phyloP scores from a whole-genome alignment of 2,113 vertebrate species.

The Scortum barcoo region DNA sequence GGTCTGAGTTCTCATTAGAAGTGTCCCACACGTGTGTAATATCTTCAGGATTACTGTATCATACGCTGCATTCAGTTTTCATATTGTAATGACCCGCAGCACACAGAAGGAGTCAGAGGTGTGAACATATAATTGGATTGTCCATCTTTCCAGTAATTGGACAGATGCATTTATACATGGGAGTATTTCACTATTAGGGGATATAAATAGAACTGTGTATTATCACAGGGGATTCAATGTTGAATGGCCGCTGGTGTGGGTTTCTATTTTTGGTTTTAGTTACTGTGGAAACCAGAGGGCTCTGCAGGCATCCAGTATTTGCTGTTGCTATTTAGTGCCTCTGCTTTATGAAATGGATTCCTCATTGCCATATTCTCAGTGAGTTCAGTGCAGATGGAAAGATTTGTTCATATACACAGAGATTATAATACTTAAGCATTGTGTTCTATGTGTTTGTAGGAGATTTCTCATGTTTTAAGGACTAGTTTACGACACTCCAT shows the following conservation, averaged over 20 bases:
- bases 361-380: not conserved
- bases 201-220: conserved; percentile 78
- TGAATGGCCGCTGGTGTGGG: conserved; percentile 76
- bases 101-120: conserved; percentile 29
- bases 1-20: conserved; percentile 1
- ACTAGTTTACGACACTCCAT: not conserved
- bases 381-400: conserved; percentile 14
- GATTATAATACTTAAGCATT: conserved; percentile 18
- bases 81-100: not conserved
- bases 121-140: conserved; percentile 53
- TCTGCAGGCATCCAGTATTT: conserved; percentile 75
- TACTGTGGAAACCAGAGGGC: conserved; percentile 85
- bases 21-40: not conserved
- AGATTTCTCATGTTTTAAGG: not conserved
- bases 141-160: conserved; percentile 60
- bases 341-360: conserved; percentile 65
- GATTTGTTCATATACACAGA: conserved; percentile 17
- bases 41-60: not conserved
- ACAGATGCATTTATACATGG: conserved; percentile 52
- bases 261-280: conserved; percentile 85
- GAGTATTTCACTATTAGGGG: conserved; percentile 48
- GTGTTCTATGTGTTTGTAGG: not conserved
- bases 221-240: conserved; percentile 74
- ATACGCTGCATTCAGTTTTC: not conserved
- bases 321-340: conserved; percentile 73